phyloP scores from a whole-genome alignment of 1,140 invertebrate species.

The Piezodorus guildinii region DNA sequence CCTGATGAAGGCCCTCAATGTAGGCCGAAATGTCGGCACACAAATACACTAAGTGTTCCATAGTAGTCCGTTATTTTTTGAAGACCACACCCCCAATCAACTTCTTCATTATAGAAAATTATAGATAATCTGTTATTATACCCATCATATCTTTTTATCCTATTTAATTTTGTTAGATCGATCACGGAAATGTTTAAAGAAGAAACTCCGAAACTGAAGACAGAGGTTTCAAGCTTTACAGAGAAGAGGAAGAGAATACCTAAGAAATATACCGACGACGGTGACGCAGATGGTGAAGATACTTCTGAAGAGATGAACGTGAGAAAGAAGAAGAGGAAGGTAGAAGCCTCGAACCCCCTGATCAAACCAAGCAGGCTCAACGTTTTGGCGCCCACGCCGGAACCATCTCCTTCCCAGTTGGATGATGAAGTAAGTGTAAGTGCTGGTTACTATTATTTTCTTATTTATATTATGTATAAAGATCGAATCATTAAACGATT shows the following conservation, averaged over 20 bases:
- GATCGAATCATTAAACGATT: no score
- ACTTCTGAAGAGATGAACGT: neutral
- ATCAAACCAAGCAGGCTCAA: conserved; percentile 8
- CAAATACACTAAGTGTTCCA: no score
- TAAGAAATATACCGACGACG: neutral
- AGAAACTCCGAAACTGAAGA: neutral
- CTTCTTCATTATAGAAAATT: no score
- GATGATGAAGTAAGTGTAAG: no score
- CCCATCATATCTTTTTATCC: neutral
- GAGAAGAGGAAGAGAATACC: neutral
- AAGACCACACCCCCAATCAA: no score
- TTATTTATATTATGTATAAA: no score
- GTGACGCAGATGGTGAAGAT: neutral
- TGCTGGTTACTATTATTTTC: no score
- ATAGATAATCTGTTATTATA: no score
- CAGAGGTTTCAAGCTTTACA: neutral
- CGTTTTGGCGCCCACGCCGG: neutral
- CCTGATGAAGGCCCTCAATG: no score
- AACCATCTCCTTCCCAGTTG: neutral
- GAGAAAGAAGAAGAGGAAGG: conserved; percentile 1
- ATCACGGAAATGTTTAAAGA: conserved; percentile 18
- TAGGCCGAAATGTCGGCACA: no score
- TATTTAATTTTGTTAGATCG: conserved; percentile 18
- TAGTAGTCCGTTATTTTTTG: no score
- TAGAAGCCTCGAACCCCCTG: neutral